Percentiles rank a stretch among this genome's conserved stretches.
Conservation (phyloP, 2,888 invertebrate species). For the Apomyelois bistriatella region DNA sequence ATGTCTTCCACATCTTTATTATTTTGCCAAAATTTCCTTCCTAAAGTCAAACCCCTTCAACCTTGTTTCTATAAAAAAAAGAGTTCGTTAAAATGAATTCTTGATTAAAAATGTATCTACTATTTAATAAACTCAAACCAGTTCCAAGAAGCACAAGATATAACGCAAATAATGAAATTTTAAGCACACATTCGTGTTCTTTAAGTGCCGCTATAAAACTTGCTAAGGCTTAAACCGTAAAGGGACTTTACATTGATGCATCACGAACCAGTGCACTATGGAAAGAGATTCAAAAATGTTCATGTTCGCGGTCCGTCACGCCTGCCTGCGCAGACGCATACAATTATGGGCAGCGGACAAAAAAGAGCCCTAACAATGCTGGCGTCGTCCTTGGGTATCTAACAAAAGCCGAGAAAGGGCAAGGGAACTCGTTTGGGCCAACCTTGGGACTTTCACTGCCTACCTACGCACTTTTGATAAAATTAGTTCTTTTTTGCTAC, state of each 20-base stretch:
- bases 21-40: no score
- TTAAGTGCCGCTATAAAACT: conserved; percentile 47
- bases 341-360: conserved; percentile 64
- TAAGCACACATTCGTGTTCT: conserved; percentile 29
- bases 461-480: conserved; percentile 63
- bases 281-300: conserved; percentile 44
- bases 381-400: conserved; percentile 71
- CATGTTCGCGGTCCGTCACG: conserved; percentile 55
- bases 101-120: neutral
- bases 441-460: conserved; percentile 77
- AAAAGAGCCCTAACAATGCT: conserved; percentile 72
- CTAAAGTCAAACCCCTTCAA: no score
- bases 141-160: neutral
- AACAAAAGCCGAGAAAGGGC: conserved; percentile 79
- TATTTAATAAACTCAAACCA: neutral
- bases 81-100: neutral
- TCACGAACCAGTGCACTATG: conserved; percentile 43
- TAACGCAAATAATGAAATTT: conserved; percentile 35
- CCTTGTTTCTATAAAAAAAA: neutral
- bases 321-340: conserved; percentile 69
- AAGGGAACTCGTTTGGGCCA: conserved; percentile 72
- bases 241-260: conserved; percentile 25
- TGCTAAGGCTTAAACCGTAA: conserved; percentile 26
- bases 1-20: no score
- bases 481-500: conserved; percentile 15